Conservation (phyloP, 2,888 invertebrate genomes). For the Mamestra brassicae region DNA sequence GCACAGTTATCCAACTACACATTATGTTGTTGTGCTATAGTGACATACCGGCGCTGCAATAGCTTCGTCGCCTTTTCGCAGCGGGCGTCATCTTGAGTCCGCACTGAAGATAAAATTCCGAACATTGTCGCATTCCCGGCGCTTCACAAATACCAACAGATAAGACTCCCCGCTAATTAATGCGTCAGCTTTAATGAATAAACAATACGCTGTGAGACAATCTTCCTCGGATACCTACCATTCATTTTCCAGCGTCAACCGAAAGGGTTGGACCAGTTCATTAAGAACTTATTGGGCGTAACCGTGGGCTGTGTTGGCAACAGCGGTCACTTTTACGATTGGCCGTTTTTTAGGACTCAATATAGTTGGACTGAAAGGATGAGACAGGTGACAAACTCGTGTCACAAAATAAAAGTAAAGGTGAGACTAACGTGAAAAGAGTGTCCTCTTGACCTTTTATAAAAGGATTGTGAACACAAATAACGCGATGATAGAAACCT, state of each 20-base stretch:
- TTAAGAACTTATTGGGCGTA: slow-evolving; percentile 27
- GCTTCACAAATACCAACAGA: slow-evolving; percentile 39
- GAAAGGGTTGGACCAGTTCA: slow-evolving; percentile 42
- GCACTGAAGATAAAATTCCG: slow-evolving; percentile 39
- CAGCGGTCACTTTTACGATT: no score
- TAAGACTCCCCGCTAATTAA: slow-evolving; percentile 60
- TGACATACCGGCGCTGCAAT: not conserved
- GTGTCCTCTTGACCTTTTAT: not conserved
- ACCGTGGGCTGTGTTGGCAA: not conserved
- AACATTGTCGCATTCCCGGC: slow-evolving; percentile 32
- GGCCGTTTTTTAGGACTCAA: no score
- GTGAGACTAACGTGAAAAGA: not conserved
- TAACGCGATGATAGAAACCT: not conserved
- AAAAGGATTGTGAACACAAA: not conserved
- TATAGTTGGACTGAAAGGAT: no score
- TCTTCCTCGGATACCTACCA: slow-evolving; percentile 42
- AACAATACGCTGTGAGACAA: slow-evolving; percentile 58
- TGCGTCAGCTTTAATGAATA: slow-evolving; percentile 67
- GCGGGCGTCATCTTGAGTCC: not conserved
- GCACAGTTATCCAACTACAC: not conserved
- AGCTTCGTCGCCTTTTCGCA: not conserved
- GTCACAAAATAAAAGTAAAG: slow-evolving; percentile 2
- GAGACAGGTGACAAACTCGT: not conserved
- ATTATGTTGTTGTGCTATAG: not conserved
- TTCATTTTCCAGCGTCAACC: slow-evolving; percentile 54